These are phyloP conservation scores for Limnephilus marmoratus DNA, from an alignment of 2,888 invertebrate species.

Conservation along the genomic window DNA sequence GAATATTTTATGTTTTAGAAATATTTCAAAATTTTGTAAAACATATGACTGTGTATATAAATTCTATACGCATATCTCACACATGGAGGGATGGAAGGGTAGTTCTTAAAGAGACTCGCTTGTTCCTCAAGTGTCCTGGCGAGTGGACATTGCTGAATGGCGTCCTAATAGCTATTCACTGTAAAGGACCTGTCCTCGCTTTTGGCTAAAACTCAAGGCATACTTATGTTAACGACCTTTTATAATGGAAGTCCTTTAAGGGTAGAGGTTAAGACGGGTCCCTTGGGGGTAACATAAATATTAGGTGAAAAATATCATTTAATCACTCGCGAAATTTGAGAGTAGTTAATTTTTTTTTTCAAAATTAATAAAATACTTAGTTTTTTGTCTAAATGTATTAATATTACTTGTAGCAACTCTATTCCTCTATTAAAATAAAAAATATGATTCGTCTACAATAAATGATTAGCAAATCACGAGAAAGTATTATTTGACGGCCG, in stretches of 20 bases:
- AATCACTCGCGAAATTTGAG: too few relatives aligned
- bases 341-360: too few relatives aligned
- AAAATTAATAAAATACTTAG: too few relatives aligned
- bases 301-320: not conserved
- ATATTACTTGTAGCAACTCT: too few relatives aligned
- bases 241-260: not conserved
- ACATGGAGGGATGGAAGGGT: not conserved
- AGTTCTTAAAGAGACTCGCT: not conserved
- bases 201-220: not conserved
- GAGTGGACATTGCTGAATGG: not conserved
- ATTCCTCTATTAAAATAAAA: too few relatives aligned
- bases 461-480: too few relatives aligned
- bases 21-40: not conserved
- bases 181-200: not conserved
- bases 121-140: not conserved
- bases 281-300: not conserved
- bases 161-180: not conserved
- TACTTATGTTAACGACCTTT: not conserved
- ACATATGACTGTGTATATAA: not conserved
- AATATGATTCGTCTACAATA: too few relatives aligned
- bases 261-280: not conserved
- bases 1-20: too few relatives aligned
- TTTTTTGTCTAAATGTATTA: too few relatives aligned
- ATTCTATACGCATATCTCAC: too few relatives aligned
- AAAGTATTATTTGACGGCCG: too few relatives aligned